These are phyloP conservation scores for Chironomus striatipennis DNA, from an alignment of 1,140 invertebrate genomes.

Conservation along the genomic window DNA sequence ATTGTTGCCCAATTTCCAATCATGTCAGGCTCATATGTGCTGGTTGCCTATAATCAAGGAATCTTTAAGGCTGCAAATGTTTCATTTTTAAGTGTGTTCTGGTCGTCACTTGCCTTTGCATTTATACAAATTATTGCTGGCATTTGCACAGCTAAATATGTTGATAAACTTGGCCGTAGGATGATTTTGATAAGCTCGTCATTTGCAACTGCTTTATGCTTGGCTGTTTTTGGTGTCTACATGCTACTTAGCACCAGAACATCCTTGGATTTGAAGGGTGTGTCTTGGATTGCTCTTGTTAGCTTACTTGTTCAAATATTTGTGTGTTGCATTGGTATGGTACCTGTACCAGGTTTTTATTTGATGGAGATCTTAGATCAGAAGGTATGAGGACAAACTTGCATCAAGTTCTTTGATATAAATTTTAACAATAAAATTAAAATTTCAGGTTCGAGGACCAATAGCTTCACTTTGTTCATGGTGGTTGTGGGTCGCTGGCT, in stretches of 20 bases:
- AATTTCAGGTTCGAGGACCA: not conserved
- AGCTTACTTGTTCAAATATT: slow-evolving; percentile 27
- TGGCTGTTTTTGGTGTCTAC: not conserved
- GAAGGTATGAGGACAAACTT: not conserved
- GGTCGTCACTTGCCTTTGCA: slow-evolving; percentile 42
- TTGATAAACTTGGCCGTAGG: slow-evolving; percentile 35
- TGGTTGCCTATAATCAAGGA: not conserved
- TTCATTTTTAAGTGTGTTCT: slow-evolving; percentile 9
- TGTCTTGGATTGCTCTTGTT: slow-evolving; percentile 35
- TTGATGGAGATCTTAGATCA: not conserved
- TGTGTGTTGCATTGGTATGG: not conserved
- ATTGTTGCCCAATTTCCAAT: not conserved
- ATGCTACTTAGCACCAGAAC: slow-evolving; percentile 26
- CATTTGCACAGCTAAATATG: slow-evolving; percentile 34
- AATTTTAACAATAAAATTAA: not conserved
- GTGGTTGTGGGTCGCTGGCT: slow-evolving; percentile 50
- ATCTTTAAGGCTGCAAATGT: not conserved
- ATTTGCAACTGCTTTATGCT: not conserved
- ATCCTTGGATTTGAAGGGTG: slow-evolving; percentile 28
- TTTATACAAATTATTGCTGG: slow-evolving; percentile 34
- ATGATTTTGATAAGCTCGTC: not conserved
- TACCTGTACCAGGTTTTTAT: not conserved
- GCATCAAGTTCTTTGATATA: no score
- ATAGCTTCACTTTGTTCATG: not conserved
- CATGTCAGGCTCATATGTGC: not conserved